Evolutionary conservation across 1,140 invertebrate genomes (phyloP).

Genomic region (Nephila pilipes): DNA sequence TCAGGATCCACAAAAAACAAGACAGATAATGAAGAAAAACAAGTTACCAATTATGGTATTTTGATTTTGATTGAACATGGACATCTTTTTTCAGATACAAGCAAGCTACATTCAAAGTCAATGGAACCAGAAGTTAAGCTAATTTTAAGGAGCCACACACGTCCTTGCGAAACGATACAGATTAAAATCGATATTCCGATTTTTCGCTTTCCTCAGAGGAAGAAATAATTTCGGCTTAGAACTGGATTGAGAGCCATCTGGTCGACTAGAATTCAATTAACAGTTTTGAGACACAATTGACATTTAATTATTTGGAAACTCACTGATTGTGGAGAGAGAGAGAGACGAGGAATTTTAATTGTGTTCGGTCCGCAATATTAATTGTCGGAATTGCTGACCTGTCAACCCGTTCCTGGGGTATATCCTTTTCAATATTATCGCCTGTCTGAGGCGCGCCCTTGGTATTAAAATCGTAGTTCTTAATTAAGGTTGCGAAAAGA

Average conservation of each 20-base stretch:
- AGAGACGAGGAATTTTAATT: slow-evolving; percentile 57
- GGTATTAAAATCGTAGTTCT: slow-evolving; percentile 53
- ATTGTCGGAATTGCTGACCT: slow-evolving; percentile 36
- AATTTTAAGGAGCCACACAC: no score
- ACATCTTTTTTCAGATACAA: no score
- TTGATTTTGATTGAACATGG: no score
- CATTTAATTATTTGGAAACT: slow-evolving; percentile 69
- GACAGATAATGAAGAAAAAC: no score
- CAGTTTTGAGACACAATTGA: slow-evolving; percentile 71
- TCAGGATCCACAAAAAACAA: no score
- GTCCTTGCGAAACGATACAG: not conserved
- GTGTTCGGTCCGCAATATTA: slow-evolving; percentile 58
- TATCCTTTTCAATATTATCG: slow-evolving; percentile 52
- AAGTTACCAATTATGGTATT: no score
- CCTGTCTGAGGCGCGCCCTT: slow-evolving; percentile 1
- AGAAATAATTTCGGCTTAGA: not conserved
- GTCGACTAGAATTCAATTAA: slow-evolving; percentile 64
- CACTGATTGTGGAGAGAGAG: slow-evolving; percentile 45
- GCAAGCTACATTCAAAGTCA: no score
- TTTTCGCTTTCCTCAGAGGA: slow-evolving; percentile 19
- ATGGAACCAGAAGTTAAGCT: no score
- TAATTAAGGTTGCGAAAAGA: slow-evolving; percentile 59
- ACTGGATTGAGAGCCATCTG: not conserved
- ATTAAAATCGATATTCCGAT: slow-evolving; percentile 31
- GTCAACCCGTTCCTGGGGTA: slow-evolving; percentile 41